A percentile compares a stretch with the other conserved stretches of the same genome.
Conservation (phyloP, 2,888 invertebrate species). For the Dicyrtomina minuta region DNA sequence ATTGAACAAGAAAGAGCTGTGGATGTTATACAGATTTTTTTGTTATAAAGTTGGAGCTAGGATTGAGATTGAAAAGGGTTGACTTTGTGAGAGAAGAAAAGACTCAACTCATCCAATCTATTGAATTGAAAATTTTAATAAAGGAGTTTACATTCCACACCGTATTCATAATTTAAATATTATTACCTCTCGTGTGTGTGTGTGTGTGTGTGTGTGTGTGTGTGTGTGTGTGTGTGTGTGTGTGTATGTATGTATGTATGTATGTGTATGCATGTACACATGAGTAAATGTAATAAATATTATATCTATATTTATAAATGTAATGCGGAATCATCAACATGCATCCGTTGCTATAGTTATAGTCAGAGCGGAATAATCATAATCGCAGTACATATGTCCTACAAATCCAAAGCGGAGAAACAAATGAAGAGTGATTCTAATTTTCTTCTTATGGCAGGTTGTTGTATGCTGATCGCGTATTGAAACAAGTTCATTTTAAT, state of each 20-base stretch:
- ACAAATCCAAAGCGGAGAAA: slow-evolving; percentile 2
- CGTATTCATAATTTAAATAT: slow-evolving; percentile 30
- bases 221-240: background rate
- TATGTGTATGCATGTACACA: background rate
- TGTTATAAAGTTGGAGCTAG: slow-evolving; percentile 5
- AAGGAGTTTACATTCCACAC: slow-evolving; percentile 32
- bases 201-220: background rate
- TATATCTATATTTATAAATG: no score
- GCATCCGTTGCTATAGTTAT: no score
- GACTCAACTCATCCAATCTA: slow-evolving; percentile 14
- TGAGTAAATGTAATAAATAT: no score
- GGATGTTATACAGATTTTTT: no score
- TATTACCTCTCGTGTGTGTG: slow-evolving; percentile 15
- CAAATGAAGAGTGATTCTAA: slow-evolving; percentile 23
- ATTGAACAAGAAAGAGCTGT: slow-evolving; percentile 10
- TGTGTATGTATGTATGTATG: background rate
- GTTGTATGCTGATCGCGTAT: slow-evolving; percentile 27
- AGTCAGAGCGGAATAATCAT: no score
- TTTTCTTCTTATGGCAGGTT: slow-evolving; percentile 29
- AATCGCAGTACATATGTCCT: background rate
- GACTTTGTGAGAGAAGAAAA: slow-evolving; percentile 17
- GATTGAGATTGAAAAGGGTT: background rate
- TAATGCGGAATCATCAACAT: no score
- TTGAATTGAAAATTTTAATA: slow-evolving; percentile 26
- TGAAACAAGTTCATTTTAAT: slow-evolving; percentile 34